phyloP scores from a whole-genome alignment of 2,888 invertebrate genomes.

The Nymphalis urticae region DNA sequence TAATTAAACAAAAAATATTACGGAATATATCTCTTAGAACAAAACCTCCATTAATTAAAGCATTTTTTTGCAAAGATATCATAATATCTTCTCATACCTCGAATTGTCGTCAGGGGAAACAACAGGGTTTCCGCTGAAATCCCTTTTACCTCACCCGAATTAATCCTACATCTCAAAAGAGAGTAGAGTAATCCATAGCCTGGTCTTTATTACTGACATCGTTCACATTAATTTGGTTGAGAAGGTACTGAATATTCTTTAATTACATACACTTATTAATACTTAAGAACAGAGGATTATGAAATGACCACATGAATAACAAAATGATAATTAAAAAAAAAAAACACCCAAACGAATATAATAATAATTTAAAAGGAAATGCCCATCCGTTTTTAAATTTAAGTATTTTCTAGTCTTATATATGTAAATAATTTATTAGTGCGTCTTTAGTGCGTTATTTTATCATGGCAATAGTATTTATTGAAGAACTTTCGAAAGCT shows the following conservation, averaged over 20 bases:
- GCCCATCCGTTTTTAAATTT: no score
- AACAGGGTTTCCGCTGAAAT: constrained; percentile 27
- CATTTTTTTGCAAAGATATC: constrained; percentile 8
- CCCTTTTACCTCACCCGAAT: constrained; percentile 20
- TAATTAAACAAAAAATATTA: neutral
- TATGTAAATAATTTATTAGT: no score
- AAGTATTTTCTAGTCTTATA: no score
- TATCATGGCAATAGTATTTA: no score
- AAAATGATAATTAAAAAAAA: no score
- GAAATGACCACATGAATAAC: no score
- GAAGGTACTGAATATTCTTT: neutral
- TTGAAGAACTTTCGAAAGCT: no score
- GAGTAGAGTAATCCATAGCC: constrained; percentile 22
- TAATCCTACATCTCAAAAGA: constrained; percentile 28
- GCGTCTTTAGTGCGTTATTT: no score
- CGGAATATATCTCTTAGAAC: neutral
- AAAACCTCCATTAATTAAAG: neutral
- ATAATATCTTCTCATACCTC: constrained; percentile 20
- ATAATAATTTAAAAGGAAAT: no score
- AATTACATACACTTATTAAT: neutral
- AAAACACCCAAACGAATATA: no score
- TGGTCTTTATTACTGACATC: constrained; percentile 15
- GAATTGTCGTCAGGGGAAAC: constrained; percentile 24
- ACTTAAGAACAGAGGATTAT: neutral
- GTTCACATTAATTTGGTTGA: constrained; percentile 17